These are phyloP conservation scores for Horisme vitalbata DNA, from an alignment of 2,888 invertebrate species.

Conservation along the genomic window DNA sequence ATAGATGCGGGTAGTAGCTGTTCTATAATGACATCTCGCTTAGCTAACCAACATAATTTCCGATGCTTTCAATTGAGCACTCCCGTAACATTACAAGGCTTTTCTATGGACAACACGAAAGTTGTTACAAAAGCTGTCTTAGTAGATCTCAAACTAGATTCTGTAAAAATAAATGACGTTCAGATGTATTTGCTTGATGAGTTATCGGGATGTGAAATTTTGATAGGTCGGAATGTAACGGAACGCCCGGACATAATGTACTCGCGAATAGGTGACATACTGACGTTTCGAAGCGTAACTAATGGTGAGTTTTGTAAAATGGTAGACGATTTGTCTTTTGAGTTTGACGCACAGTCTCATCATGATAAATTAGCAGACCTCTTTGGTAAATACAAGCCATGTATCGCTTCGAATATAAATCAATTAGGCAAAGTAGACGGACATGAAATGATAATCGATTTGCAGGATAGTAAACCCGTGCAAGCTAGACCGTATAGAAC, in stretches of 20 bases:
- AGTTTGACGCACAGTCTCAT: background rate
- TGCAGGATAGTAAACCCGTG: background rate
- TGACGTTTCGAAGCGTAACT: background rate
- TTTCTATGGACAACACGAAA: background rate
- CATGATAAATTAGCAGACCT: background rate
- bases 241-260: background rate
- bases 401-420: background rate
- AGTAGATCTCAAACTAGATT: background rate
- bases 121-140: background rate
- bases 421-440: slow-evolving; percentile 1
- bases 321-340: background rate
- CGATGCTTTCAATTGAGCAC: background rate
- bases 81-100: background rate
- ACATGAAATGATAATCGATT: background rate
- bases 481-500: background rate
- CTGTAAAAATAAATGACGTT: background rate
- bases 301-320: background rate
- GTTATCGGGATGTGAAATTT: background rate
- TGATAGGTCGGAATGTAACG: background rate
- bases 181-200: background rate
- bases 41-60: background rate
- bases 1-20: background rate
- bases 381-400: background rate
- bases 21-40: background rate
- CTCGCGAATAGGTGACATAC: background rate